Conservation (phyloP, 2,797 vertebrate genomes). For the Anomalospiza imberbis region DNA sequence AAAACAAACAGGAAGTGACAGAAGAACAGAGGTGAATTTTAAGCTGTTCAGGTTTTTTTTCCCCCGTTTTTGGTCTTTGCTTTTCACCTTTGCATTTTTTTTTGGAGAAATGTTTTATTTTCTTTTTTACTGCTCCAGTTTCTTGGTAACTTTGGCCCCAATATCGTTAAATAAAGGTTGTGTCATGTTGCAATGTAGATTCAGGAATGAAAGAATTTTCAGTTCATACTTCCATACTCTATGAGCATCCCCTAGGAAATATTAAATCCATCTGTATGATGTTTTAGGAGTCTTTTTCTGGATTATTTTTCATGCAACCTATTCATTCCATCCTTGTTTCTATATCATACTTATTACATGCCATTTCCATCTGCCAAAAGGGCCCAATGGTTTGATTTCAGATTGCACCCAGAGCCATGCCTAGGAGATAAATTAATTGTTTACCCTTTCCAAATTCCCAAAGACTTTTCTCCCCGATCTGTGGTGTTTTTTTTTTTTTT, state of each 20-base stretch:
- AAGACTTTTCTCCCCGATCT: neutral
- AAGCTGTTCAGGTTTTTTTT: neutral
- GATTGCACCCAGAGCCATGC: neutral
- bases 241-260: neutral
- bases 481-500: conserved; percentile 36
- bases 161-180: neutral
- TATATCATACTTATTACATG: neutral
- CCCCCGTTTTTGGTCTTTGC: neutral
- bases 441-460: conserved; percentile 50
- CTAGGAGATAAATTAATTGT: conserved; percentile 56
- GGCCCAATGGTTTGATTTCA: conserved; percentile 2
- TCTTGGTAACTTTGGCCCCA: neutral
- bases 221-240: neutral
- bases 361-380: neutral
- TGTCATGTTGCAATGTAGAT: accelerated
- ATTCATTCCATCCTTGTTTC: neutral
- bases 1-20: neutral
- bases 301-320: neutral
- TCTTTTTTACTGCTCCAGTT: neutral
- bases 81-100: neutral
- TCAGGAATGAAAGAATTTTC: neutral
- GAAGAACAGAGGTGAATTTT: neutral
- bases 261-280: neutral
- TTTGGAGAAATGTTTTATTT: neutral
- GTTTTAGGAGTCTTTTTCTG: neutral